Evolutionary conservation across 1,140 invertebrate genomes (phyloP).

Genomic region (Eriocheir sinensis): DNA sequence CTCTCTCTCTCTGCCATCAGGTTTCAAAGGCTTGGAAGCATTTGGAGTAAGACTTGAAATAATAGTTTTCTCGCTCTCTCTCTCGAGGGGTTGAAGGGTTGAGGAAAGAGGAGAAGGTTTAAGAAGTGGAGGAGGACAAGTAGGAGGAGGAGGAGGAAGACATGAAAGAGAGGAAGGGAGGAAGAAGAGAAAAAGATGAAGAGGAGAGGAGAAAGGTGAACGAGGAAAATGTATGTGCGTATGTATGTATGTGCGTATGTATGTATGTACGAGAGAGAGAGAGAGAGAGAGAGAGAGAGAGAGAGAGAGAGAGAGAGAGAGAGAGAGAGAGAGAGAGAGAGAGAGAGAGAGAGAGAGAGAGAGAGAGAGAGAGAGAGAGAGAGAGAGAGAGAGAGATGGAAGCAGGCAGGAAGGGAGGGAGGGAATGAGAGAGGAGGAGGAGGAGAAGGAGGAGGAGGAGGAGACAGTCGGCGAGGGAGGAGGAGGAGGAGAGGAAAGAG

Average conservation of each 20-base stretch:
- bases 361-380: conserved; percentile 23
- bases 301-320: conserved; percentile 54
- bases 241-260: neutral
- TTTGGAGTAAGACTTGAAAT: neutral
- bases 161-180: neutral
- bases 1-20: neutral
- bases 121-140: too few species aligned
- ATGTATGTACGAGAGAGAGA: neutral
- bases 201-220: neutral
- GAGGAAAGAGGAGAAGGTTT: too few species aligned
- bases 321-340: conserved; percentile 54
- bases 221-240: neutral
- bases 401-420: neutral
- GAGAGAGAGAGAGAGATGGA: neutral
- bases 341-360: conserved; percentile 51
- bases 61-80: neutral
- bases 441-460: too few species aligned
- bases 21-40: neutral
- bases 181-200: neutral
- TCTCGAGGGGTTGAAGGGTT: neutral
- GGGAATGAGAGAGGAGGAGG: too few species aligned
- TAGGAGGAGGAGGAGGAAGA: too few species aligned
- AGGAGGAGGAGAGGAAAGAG: too few species aligned
- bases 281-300: conserved; percentile 54
- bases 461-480: too few species aligned